Conservation (phyloP, 2,888 invertebrate species). For the Alloplasta piceator region DNA sequence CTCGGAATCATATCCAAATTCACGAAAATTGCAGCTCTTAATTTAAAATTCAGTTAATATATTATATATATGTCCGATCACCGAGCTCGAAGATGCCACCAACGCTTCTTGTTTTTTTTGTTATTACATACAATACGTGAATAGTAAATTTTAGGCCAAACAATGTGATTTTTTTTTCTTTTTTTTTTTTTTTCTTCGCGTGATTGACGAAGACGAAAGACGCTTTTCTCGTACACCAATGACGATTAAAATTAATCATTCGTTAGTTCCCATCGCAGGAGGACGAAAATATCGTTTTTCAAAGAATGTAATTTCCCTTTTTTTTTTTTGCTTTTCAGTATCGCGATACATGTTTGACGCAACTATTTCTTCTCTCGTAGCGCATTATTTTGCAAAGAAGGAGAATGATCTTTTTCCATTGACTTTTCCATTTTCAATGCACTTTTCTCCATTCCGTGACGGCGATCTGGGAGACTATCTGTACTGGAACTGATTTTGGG, state of each 20-base stretch:
- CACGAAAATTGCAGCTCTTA: slow-evolving; percentile 1
- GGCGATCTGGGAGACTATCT: slow-evolving; percentile 58
- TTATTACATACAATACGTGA: slow-evolving; percentile 60
- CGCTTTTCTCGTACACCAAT: slow-evolving; percentile 17
- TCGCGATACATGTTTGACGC: slow-evolving; percentile 33
- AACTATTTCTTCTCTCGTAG: slow-evolving; percentile 37
- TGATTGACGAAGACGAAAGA: slow-evolving; percentile 37
- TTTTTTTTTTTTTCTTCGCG: slow-evolving; percentile 20
- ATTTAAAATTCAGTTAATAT: slow-evolving; percentile 38
- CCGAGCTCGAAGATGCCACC: slow-evolving; percentile 39
- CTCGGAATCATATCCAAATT: slow-evolving; percentile 5
- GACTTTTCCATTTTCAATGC: neutral
- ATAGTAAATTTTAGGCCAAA: slow-evolving; percentile 69
- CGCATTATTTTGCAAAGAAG: slow-evolving; percentile 49
- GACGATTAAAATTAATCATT: neutral
- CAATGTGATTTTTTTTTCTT: slow-evolving; percentile 52
- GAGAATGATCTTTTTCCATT: slow-evolving; percentile 50
- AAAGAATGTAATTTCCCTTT: neutral
- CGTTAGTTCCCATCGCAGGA: slow-evolving; percentile 11
- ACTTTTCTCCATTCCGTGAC: slow-evolving; percentile 18
- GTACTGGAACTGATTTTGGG: slow-evolving; percentile 37
- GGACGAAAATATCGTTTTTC: slow-evolving; percentile 18
- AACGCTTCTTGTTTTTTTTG: slow-evolving; percentile 14
- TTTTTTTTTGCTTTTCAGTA: slow-evolving; percentile 2
- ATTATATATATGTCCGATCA: slow-evolving; percentile 42